Percentiles rank a stretch among this genome's conserved stretches.
Conservation (phyloP, 2,797 vertebrate genomes). For the Champsocephalus gunnari region DNA sequence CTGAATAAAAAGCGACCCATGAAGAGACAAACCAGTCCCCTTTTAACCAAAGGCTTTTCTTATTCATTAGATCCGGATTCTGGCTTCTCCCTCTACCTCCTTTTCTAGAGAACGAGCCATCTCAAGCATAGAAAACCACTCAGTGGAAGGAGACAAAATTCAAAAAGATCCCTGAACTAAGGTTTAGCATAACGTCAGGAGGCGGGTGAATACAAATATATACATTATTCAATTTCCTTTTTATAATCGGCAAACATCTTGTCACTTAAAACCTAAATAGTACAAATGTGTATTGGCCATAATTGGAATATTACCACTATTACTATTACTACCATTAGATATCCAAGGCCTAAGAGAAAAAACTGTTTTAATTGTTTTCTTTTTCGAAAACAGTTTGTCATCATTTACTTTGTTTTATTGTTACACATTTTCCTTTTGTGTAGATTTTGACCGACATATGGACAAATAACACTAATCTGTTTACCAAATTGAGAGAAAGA, state of each 20-base stretch:
- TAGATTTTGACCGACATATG: constrained; percentile 19
- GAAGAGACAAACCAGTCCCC: constrained; percentile 86
- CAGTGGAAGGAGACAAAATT: constrained; percentile 57
- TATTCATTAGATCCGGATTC: constrained; percentile 86
- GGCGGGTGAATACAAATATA: constrained; percentile 1
- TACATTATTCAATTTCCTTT: no score
- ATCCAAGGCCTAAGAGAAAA: not conserved
- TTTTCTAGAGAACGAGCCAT: constrained; percentile 68
- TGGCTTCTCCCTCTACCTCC: constrained; percentile 78
- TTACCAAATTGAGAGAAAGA: not conserved
- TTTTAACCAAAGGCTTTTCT: constrained; percentile 82
- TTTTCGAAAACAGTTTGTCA: constrained; percentile 4
- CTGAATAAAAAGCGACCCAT: constrained; percentile 86
- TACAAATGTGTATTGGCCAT: not conserved
- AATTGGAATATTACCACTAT: not conserved
- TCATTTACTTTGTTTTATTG: constrained; percentile 20
- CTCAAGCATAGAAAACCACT: constrained; percentile 73
- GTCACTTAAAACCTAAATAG: not conserved
- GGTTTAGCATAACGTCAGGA: constrained; percentile 46
- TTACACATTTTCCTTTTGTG: constrained; percentile 16
- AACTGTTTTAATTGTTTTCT: not conserved
- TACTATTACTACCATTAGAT: not conserved
- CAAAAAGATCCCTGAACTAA: constrained; percentile 49
- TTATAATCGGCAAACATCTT: not conserved
- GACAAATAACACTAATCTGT: constrained; percentile 13